Conservation (phyloP, 2,113 vertebrate genomes). For the Cyrtonyx montezumae region DNA sequence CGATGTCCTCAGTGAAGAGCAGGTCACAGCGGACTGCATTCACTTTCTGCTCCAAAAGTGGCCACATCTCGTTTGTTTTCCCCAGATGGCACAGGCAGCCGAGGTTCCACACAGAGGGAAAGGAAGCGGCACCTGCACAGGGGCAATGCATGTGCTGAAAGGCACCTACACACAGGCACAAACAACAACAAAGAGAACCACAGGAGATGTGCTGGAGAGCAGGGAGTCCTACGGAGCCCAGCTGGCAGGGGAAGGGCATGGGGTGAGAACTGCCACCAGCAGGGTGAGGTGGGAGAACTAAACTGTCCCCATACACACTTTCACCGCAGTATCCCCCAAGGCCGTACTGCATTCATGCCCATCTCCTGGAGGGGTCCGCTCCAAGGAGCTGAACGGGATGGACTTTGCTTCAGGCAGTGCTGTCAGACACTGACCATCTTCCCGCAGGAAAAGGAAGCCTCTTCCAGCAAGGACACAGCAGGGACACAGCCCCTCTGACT, state of each 20-base stretch:
- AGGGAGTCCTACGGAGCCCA: neutral
- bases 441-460: neutral
- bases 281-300: neutral
- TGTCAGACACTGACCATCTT: neutral
- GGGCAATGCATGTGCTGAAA: neutral
- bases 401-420: neutral
- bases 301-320: neutral
- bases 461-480: neutral
- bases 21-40: constrained; percentile 38
- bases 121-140: neutral
- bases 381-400: neutral
- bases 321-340: neutral
- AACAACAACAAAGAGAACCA: neutral
- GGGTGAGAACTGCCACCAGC: neutral
- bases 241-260: neutral
- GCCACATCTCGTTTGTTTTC: constrained; percentile 36
- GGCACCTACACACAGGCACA: neutral
- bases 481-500: neutral
- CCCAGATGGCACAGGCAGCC: neutral
- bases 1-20: constrained; percentile 77
- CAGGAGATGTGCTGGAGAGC: neutral
- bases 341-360: neutral
- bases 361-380: rapidly evolving
- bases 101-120: too few species aligned
- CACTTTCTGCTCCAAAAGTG: neutral